Percentiles rank a stretch among this genome's conserved stretches.
Conservation (phyloP, 2,113 vertebrate genomes). For the Osmerus eperlanus region DNA sequence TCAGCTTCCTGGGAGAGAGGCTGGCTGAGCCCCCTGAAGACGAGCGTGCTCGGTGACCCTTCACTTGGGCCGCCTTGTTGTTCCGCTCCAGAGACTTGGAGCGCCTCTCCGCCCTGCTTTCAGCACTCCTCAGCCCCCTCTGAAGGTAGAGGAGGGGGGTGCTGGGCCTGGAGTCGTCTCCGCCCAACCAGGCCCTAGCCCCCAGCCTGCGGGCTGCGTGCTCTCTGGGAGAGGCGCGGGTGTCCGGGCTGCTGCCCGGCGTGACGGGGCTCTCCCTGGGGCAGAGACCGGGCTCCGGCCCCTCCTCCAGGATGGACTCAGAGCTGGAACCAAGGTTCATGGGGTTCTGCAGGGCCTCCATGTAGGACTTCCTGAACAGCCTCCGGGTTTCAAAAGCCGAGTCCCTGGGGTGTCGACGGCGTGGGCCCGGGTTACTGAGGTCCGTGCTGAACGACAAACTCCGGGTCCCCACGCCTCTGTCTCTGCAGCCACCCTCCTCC, state of each 20-base stretch:
- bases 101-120: conserved; percentile 64
- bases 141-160: conserved; percentile 57
- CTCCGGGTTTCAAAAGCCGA: conserved; percentile 72
- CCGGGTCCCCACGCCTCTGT: conserved; percentile 49
- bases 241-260: conserved; percentile 52
- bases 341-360: conserved; percentile 83
- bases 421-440: conserved; percentile 63
- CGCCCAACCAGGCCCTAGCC: conserved; percentile 54
- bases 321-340: conserved; percentile 80
- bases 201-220: conserved; percentile 50
- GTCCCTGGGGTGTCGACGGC: conserved; percentile 63
- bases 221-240: conserved; percentile 51
- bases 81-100: conserved; percentile 77
- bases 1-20: conserved; percentile 64
- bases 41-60: conserved; percentile 65
- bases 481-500: conserved; percentile 30
- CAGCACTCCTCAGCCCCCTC: conserved; percentile 47
- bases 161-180: conserved; percentile 51
- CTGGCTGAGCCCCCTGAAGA: conserved; percentile 65
- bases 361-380: conserved; percentile 82
- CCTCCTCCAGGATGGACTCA: conserved; percentile 74
- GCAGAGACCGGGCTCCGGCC: conserved; percentile 48
- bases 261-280: conserved; percentile 18
- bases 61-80: conserved; percentile 61
- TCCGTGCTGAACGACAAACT: conserved; percentile 69